Conservation (phyloP, 2,113 vertebrate genomes). For the Periophthalmodon schlosseri region DNA sequence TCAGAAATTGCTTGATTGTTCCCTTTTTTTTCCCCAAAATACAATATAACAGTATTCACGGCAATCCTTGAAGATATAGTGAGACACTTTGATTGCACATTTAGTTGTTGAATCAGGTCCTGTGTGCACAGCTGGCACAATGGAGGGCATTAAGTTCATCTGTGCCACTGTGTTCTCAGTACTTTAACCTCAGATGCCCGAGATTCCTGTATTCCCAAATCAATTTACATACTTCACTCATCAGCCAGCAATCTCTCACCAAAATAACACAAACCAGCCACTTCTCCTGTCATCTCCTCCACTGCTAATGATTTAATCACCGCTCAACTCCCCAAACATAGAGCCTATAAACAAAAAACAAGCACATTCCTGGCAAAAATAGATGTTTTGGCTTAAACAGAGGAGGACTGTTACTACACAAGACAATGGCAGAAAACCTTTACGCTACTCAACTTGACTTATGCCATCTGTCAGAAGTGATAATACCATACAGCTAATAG, state of each 20-base stretch:
- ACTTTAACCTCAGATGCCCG: conserved; percentile 10
- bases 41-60: not conserved
- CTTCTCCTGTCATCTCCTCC: conserved; percentile 12
- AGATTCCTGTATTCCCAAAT: conserved; percentile 54
- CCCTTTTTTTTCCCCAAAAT: too few species aligned
- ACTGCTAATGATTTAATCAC: conserved; percentile 35
- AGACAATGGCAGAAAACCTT: conserved; percentile 27
- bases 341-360: conserved; percentile 15
- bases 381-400: conserved; percentile 12
- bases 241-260: conserved; percentile 22
- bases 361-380: conserved; percentile 13
- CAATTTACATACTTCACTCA: conserved; percentile 30
- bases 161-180: conserved; percentile 13
- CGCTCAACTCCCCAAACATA: conserved; percentile 4
- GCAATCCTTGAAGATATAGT: not conserved
- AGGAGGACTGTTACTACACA: conserved; percentile 7
- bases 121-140: conserved; percentile 9
- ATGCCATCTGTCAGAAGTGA: conserved; percentile 65
- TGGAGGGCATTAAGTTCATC: not conserved
- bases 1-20: too few species aligned
- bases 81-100: not conserved
- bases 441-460: conserved; percentile 36
- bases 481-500: conserved; percentile 63
- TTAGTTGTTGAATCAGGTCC: not conserved
- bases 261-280: conserved; percentile 23